These are phyloP conservation scores for Mesochorus sp. DNA, from an alignment of 2,888 invertebrate species.

Conservation along the genomic window DNA sequence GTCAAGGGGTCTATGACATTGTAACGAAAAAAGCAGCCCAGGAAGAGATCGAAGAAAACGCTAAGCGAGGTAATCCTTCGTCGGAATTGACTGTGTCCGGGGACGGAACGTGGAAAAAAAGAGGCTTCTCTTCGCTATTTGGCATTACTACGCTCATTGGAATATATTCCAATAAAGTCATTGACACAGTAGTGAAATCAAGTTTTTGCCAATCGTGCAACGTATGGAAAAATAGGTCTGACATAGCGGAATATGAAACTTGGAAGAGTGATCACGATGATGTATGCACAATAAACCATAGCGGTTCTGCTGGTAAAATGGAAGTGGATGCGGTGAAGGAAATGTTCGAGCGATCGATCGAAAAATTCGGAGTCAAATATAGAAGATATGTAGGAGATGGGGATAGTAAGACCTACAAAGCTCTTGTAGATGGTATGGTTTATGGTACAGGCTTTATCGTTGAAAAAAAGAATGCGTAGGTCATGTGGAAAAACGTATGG, in stretches of 20 bases:
- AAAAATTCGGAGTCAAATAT: slow-evolving; percentile 36
- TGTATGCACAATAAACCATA: slow-evolving; percentile 49
- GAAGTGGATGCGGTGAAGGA: slow-evolving; percentile 41
- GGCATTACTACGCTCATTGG: slow-evolving; percentile 25
- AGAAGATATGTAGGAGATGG: slow-evolving; percentile 45
- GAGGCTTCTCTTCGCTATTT: slow-evolving; percentile 38
- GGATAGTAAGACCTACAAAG: slow-evolving; percentile 37
- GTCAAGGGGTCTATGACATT: slow-evolving; percentile 15
- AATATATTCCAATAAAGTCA: slow-evolving; percentile 35
- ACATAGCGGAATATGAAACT: slow-evolving; percentile 30
- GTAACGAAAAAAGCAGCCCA: slow-evolving; percentile 38
- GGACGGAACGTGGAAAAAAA: slow-evolving; percentile 52
- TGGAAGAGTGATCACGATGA: slow-evolving; percentile 37
- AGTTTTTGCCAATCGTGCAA: slow-evolving; percentile 37
- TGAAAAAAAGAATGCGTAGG: neutral
- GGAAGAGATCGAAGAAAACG: slow-evolving; percentile 28
- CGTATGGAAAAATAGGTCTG: slow-evolving; percentile 25
- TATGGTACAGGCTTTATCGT: slow-evolving; percentile 21
- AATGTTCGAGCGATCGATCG: slow-evolving; percentile 42
- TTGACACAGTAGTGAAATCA: slow-evolving; percentile 35
- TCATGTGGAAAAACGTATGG: neutral
- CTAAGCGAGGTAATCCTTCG: slow-evolving; percentile 25
- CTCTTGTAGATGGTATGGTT: slow-evolving; percentile 18
- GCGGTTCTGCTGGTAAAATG: slow-evolving; percentile 56
- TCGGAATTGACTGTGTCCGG: slow-evolving; percentile 50